Base-by-base conservation (phyloP, 1,140 invertebrate genomes). In the Drosophila sulfurigaster region DNA sequence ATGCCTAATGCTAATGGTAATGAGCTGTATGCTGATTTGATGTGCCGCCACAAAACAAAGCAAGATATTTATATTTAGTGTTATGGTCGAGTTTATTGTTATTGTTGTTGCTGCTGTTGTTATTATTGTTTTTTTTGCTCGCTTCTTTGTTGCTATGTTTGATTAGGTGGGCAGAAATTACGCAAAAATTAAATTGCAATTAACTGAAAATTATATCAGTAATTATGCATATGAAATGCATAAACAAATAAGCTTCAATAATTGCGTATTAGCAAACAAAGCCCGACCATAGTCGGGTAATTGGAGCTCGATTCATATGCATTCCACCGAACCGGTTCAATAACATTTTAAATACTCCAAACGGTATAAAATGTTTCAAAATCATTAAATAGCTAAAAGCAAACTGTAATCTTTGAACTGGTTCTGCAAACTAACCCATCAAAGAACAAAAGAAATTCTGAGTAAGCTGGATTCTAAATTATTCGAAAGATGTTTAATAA, bases 191-290 rank as follows among this genome's bases (percentile, higher is more conserved):
- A 79, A 88, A 85, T 79, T 79, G 71, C 81, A 89, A 88, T 88
- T 88, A 88, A 85, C 79, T 89, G 46, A 60, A 88, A 88, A 89
- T 88, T 88, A 87, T 83, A 83, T 69, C 70, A 60, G 75, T 85
- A 89, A 88, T 88, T 89, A 85, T 81, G 83, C 74, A 89, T 88
- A 83, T 78, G 73, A 78, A 88, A 82, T 54, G 63, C 68, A 72
- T 75, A 83, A 87, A 83, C 83, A 87, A 89, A 87, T 89, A 87
- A 45, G 67, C 73, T 63, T 38, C 69, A 88, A 57, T 64, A 72
- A 88, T 78, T 80, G 81, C 51, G 57, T 49, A 62, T 86, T 71
- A 66, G 64, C 56, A 81, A 86, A 82, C 69, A 82, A 81, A 60
- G 30, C 51, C 38, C 30, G n/a, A 45, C n/a, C 16, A 43, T 6